Conservation (phyloP, 2,888 invertebrate species). For the Hydrotaea cyrtoneurina region DNA sequence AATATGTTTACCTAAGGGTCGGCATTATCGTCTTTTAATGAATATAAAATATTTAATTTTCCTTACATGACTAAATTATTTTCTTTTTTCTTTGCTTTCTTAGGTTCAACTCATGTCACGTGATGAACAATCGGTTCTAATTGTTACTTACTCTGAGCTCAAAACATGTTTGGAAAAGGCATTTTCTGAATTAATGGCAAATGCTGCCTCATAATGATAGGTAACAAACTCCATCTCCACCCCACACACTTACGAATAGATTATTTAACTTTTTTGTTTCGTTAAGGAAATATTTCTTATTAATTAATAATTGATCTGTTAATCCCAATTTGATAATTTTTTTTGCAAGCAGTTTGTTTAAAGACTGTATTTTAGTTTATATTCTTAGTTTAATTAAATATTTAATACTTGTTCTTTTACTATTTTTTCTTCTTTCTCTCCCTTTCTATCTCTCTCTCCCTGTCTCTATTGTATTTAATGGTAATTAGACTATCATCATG, state of each 20-base stretch:
- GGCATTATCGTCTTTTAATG: no score
- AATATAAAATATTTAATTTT: no score
- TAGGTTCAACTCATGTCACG: conserved; percentile 96
- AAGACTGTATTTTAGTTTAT: conserved; percentile 13
- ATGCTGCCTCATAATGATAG: conserved; percentile 77
- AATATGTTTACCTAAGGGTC: no score
- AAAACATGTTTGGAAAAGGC: conserved; percentile 97
- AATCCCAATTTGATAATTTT: neutral
- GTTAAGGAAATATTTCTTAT: conserved; percentile 21
- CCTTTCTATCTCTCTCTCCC: conserved; percentile 48
- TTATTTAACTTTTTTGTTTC: conserved; percentile 15
- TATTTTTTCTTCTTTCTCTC: conserved; percentile 20
- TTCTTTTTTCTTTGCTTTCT: no score
- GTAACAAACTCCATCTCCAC: conserved; percentile 54
- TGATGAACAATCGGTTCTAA: conserved; percentile 97
- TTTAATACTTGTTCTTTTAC: conserved; percentile 19
- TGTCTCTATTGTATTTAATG: conserved; percentile 36
- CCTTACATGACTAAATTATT: no score
- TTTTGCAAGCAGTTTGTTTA: neutral
- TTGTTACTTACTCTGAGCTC: conserved; percentile 96
- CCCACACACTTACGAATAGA: conserved; percentile 26
- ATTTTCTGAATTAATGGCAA: conserved; percentile 88
- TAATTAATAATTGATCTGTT: conserved; percentile 9
- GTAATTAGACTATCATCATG: conserved; percentile 27
- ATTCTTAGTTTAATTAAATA: conserved; percentile 15